phyloP scores from a whole-genome alignment of 2,113 vertebrate genomes.

The Apeltes quadracus region DNA sequence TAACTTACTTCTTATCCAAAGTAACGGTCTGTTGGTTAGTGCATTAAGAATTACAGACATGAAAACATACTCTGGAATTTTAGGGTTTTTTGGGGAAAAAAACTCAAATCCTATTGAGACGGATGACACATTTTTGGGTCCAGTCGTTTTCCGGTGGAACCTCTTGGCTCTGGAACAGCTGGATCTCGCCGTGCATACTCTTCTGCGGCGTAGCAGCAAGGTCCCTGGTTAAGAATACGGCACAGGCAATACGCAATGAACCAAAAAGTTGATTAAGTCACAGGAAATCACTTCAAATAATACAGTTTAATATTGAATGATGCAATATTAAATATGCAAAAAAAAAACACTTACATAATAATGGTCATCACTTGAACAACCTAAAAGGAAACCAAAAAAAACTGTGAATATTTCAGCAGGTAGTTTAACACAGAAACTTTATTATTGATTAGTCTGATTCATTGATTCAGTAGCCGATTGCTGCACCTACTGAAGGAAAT shows the following conservation, averaged over 20 bases:
- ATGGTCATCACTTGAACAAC: fast-evolving
- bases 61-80: not conserved
- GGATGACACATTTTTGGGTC: no score
- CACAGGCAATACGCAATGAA: not conserved
- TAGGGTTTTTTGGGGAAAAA: not conserved
- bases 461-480: no score
- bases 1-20: not conserved
- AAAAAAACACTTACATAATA: fast-evolving
- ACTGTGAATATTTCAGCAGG: not conserved
- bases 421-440: not conserved
- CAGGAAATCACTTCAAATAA: not conserved
- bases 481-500: not conserved
- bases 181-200: not conserved
- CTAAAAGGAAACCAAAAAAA: not conserved
- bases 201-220: fast-evolving
- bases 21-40: not conserved
- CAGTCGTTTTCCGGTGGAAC: slow-evolving; percentile 1
- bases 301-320: not conserved
- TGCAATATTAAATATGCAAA: not conserved
- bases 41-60: not conserved
- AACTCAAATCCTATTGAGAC: not conserved
- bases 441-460: not conserved
- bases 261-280: not conserved
- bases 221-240: not conserved
- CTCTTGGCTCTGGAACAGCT: not conserved